Evolutionary conservation across 1,140 invertebrate genomes (phyloP).

Genomic region (Lepidurus packardi): DNA sequence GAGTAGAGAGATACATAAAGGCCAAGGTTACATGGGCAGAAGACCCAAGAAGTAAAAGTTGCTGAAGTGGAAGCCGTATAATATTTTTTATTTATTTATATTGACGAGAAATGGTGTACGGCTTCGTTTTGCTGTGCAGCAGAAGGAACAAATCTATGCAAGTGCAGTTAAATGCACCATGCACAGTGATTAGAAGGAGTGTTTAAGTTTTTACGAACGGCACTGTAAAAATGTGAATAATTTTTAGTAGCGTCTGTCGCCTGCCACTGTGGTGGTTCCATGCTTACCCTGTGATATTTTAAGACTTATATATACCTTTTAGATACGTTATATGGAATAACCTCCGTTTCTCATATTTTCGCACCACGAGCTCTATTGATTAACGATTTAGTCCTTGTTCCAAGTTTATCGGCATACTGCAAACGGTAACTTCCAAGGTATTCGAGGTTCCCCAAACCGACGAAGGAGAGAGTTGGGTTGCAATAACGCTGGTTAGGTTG

Average conservation of each 20-base stretch:
- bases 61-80: not conserved
- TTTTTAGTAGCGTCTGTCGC: no score
- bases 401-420: constrained; percentile 7
- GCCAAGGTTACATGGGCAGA: not conserved
- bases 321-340: not conserved
- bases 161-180: no score
- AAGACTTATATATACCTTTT: not conserved
- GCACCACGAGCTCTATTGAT: not conserved
- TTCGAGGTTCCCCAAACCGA: not conserved
- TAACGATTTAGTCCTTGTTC: constrained; percentile 15
- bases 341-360: constrained; percentile 10
- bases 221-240: no score
- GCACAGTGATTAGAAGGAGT: no score
- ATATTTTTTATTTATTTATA: not conserved
- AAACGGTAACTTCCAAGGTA: not conserved
- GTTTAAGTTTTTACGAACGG: no score
- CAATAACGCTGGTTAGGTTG: not conserved
- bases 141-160: no score
- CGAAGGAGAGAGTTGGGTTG: not conserved
- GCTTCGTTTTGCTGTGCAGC: no score
- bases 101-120: no score
- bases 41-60: not conserved
- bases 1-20: not conserved
- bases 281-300: not conserved
- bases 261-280: not conserved